Conservation (phyloP, 2,113 vertebrate species). For the Diglossa brunneiventris region DNA sequence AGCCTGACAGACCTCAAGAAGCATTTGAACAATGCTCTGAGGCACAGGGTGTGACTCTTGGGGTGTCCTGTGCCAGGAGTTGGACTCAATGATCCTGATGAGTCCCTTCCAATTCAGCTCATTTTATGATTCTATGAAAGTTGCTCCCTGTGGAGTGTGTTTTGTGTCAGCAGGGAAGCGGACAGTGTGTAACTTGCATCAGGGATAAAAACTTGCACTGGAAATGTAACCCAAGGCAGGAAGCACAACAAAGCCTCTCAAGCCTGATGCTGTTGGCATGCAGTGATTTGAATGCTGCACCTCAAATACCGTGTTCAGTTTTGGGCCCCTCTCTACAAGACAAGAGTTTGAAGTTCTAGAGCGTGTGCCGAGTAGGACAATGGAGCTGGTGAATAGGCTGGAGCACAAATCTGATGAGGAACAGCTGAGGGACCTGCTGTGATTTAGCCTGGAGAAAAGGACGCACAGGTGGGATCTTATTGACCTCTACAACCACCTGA, state of each 20-base stretch:
- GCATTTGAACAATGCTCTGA: rapidly evolving
- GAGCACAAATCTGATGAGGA: not conserved
- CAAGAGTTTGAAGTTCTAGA: not conserved
- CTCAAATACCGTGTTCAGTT: not conserved
- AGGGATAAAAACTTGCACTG: not conserved
- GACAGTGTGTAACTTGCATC: not conserved
- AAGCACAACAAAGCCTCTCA: not conserved
- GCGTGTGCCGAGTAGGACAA: not conserved
- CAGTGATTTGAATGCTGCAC: not conserved
- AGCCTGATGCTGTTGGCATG: not conserved
- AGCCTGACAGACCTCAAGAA: not conserved
- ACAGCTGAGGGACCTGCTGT: not conserved
- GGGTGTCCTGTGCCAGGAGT: not conserved
- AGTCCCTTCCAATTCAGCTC: not conserved
- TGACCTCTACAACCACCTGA: not conserved
- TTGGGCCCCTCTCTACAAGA: too few relatives aligned
- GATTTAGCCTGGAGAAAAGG: not conserved
- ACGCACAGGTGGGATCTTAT: not conserved
- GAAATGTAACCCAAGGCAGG: not conserved
- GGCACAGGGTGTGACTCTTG: not conserved
- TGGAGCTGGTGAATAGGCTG: not conserved
- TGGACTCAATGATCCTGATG: not conserved
- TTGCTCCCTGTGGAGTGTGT: rapidly evolving
- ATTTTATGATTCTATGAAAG: not conserved
- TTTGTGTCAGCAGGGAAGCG: not conserved